phyloP scores from a whole-genome alignment of 1,140 invertebrate genomes.

The Dolichoris vasculosae region DNA sequence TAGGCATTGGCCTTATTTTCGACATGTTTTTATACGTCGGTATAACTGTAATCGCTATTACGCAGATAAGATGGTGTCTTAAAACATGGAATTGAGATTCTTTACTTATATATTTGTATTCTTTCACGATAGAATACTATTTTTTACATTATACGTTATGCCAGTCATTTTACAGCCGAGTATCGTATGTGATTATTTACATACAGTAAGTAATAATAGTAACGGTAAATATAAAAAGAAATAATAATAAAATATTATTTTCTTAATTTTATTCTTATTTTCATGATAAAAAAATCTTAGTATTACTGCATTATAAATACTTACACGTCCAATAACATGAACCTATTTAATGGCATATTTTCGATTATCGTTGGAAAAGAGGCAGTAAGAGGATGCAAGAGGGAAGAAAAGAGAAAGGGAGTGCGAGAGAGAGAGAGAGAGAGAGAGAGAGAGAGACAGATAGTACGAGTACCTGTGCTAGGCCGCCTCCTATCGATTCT shows the following conservation, averaged over 20 bases:
- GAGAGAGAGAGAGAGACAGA: not conserved
- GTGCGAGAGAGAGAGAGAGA: not conserved
- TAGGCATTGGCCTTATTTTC: not conserved
- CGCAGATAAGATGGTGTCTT: not conserved
- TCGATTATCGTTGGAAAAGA: not conserved
- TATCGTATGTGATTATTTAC: too few species aligned
- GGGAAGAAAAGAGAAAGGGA: not conserved
- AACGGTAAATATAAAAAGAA: too few species aligned
- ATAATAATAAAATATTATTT: too few species aligned
- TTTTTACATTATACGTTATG: too few species aligned
- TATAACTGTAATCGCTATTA: conserved; percentile 1
- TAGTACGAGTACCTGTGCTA: not conserved
- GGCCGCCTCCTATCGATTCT: conserved; percentile 37
- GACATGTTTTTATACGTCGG: not conserved
- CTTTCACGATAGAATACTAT: not conserved
- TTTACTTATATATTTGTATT: not conserved
- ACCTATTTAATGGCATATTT: not conserved
- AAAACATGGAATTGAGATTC: not conserved
- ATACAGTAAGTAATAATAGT: too few species aligned
- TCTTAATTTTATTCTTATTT: too few species aligned
- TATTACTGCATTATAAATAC: not conserved
- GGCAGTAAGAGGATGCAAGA: not conserved
- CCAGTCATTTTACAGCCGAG: too few species aligned
- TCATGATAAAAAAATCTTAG: too few species aligned
- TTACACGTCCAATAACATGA: not conserved